Evolutionary conservation across 2,113 vertebrate species (phyloP), one percentile per base, ranked within the genome.

Genomic region (Reinhardtius hippoglossoides): DNA sequence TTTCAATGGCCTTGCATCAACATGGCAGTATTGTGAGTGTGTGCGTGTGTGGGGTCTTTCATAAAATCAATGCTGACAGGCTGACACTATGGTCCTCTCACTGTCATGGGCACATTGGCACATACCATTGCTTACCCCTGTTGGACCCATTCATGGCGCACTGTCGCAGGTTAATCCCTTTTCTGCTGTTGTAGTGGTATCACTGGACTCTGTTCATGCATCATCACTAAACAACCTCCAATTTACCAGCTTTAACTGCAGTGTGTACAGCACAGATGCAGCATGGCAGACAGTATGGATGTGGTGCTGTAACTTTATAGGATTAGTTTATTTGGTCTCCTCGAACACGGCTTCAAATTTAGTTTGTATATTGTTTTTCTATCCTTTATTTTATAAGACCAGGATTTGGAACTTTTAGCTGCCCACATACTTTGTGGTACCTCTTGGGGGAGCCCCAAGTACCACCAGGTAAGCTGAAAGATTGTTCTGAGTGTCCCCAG

Each of bases 21-120:
- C 27, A 27, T 27, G 16, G 56, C 55, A 74, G 42, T 44, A 44
- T 15, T 2, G 13, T 27, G 27, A 27, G 24, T 24, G 27, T 27
- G 27, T 27, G 27, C 27, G 27, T 67, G 59, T 44, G 16, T 67
- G 57, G 71, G 67, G 42, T 42, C 67, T 67, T 31, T 31, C 13
- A 59, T 64, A 64, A 67, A 35, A 74, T 52, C 26, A 40, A 2
- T 50, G 50, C 16, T 61, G 23, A 27, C 18, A 24, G 14, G 42
- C 23, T 54, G 52, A 57, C n/a, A 42, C 24, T 24, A 7, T 6
- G 0, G 56, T 37, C 8, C 46, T 72, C 73, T 63, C 1, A 13
- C 48, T 55, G 20, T 20, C 44, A 58, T 52, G 10, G 10, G 20
- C 68, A 62, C 9, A 58, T 46, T 42, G 20, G 42, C 52, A 64